A percentile compares a stretch with the other conserved stretches of the same genome.
These are phyloP conservation scores for Asbolus verrucosus DNA, from an alignment of 1,140 invertebrate genomes.

Conservation along the genomic window DNA sequence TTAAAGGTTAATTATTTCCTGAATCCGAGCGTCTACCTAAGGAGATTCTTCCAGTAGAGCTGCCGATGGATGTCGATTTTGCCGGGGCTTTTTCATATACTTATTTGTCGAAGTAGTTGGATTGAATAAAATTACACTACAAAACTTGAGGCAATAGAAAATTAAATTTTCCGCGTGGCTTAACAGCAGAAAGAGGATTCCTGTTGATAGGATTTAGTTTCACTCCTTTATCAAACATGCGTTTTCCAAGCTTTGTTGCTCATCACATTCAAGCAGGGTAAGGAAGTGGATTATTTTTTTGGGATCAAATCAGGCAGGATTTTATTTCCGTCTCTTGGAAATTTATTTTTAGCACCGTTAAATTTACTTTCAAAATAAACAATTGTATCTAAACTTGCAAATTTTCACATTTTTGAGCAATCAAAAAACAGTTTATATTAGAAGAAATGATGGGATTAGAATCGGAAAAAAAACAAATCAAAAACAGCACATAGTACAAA, in stretches of 20 bases:
- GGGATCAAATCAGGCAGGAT: not conserved
- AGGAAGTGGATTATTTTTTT: not conserved
- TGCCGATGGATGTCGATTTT: too few species aligned
- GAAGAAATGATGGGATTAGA: too few species aligned
- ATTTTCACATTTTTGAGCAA: too few species aligned
- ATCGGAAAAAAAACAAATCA: too few species aligned
- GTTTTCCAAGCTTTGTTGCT: slow-evolving; percentile 11
- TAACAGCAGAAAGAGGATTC: slow-evolving; percentile 35
- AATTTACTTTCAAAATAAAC: too few species aligned
- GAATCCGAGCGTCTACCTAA: too few species aligned
- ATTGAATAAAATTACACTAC: slow-evolving; percentile 33
- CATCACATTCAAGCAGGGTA: not conserved
- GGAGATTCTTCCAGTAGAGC: too few species aligned
- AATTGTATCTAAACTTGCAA: too few species aligned
- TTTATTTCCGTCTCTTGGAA: too few species aligned
- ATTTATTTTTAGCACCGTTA: too few species aligned
- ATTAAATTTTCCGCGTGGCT: slow-evolving; percentile 37
- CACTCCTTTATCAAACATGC: slow-evolving; percentile 30
- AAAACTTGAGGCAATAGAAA: slow-evolving; percentile 31
- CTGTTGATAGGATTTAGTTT: slow-evolving; percentile 34
- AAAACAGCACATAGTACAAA: too few species aligned
- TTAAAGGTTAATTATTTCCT: slow-evolving; percentile 12
- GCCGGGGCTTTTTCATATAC: slow-evolving; percentile 16
- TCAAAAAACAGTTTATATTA: too few species aligned
- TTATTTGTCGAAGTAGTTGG: slow-evolving; percentile 11